Evolutionary conservation across 2,113 vertebrate genomes (phyloP), one percentile per base, ranked within the genome.

Genomic region (Polypterus bichir): DNA sequence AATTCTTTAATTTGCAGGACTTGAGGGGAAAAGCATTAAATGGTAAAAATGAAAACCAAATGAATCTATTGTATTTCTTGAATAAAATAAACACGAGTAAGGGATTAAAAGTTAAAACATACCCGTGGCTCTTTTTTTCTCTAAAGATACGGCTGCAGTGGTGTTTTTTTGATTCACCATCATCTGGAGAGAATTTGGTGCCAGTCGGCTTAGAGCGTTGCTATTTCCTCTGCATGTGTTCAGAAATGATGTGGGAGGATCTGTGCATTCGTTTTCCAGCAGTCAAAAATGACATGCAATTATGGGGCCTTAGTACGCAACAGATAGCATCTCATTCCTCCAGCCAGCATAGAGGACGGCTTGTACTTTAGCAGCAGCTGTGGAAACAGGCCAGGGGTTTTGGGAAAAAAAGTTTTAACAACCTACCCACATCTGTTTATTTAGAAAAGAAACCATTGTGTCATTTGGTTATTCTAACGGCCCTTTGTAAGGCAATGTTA

Each of bases 391-490:
- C 62, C 68, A 2, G 7, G 68, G 68, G 73, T 78, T 81, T 75
- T 77, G 57, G 66, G 73, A 9, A 60, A 65, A 74, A 78, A 70
- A 74, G 70, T 65, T 84, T 83, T 83, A 84, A 86, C 79, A 80
- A 83, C 75, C 77, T 81, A 75, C 69, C 72, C 66, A 73, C 66
- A 72, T 88, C 83, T 92, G 84, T 91, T 96, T 92, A 83, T 88
- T 91, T 89, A 90, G 82, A 91, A 91, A 85, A 90, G 87, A 87
- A 90, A 80, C 73, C 80, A 83, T 88, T 86, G 84, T 91, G 83
- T 88, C 80, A 85, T 81, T 81, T 73, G 69, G 84, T 87, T 90
- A 84, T 88, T 88, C 87, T 87, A 88, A 86, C 49, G 11, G 82
- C 75, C 77, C 65, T 69, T 79, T 70, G 70, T 76, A 79, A 86